Evolutionary conservation across 2,888 invertebrate species (phyloP), one percentile per base, ranked within the genome.

Genomic region (Cryptophagus acutangulus): DNA sequence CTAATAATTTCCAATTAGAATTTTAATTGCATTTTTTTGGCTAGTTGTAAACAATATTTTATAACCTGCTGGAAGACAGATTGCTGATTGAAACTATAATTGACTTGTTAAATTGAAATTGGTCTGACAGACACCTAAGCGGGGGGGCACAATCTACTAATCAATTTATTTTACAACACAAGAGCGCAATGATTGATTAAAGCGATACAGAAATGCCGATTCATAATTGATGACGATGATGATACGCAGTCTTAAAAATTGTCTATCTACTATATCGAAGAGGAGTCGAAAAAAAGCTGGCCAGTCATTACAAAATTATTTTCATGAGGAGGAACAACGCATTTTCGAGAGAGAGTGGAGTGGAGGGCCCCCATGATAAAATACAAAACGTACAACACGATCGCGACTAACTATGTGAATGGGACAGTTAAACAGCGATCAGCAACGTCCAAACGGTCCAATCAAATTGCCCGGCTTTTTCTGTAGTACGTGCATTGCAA

Each of bases 101-200:
- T 67, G 66, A 67, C 62, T 66, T 66, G 66, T 68, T 68, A 67
- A 67, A 67, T 66, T 67, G 64, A 68, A 68, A 67, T 68, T 66
- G 66, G 61, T 57, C 59, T 65, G 66, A 66, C 65, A 61, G 66
- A 61, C 61, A 48, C 51, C 54, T 47, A 38, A 52, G 52, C 55
- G 54, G 57, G 65, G 59, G 62, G 58, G 59, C 53, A 57, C 51
- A 52, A 54, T 47, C 55, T 52, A 60, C 63, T 66, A 67, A 67
- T 66, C 65, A 67, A 66, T 67, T 66, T 66, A 62, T 62, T 65
- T 61, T 62, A 63, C 62, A 55, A 56, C n/a, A n/a, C n/a, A n/a
- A n/a, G n/a, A n/a, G n/a, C 52, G 31, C 52, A 43, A 55, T 65
- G 66, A 66, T 66, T 66, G 67, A 66, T 66, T 66, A 63, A 65